These are phyloP conservation scores for Drosophila nigromelanica DNA, from an alignment of 1,140 invertebrate species.

Conservation along the genomic window DNA sequence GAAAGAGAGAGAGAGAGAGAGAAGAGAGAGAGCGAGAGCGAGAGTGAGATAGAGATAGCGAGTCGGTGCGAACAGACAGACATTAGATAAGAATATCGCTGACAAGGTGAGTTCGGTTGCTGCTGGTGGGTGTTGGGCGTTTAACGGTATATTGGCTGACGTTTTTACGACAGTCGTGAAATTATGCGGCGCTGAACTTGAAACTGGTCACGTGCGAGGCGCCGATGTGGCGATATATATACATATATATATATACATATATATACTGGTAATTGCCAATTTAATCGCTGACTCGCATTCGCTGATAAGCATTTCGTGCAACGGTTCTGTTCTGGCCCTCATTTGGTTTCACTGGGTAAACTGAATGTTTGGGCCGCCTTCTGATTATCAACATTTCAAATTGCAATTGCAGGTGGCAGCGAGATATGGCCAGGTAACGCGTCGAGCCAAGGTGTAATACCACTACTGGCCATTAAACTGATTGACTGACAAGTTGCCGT, in stretches of 20 bases:
- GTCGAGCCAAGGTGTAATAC: slow-evolving; percentile 54
- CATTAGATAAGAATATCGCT: slow-evolving; percentile 15
- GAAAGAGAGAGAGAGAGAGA: not conserved
- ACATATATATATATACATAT: too few relatives aligned
- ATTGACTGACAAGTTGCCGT: slow-evolving; percentile 59
- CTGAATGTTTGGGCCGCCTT: slow-evolving; percentile 18
- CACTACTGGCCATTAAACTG: slow-evolving; percentile 67
- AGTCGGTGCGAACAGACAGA: not conserved
- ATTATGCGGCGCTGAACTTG: slow-evolving; percentile 64
- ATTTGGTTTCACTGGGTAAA: slow-evolving; percentile 1
- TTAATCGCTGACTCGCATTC: slow-evolving; percentile 64
- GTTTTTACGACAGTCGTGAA: slow-evolving; percentile 27
- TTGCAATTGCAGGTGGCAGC: slow-evolving; percentile 41
- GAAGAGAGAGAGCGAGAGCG: not conserved
- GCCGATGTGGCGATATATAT: slow-evolving; percentile 67
- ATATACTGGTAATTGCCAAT: slow-evolving; percentile 66
- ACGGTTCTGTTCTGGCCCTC: not conserved
- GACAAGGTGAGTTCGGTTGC: slow-evolving; percentile 3
- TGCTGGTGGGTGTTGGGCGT: slow-evolving; percentile 11
- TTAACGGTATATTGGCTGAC: slow-evolving; percentile 8
- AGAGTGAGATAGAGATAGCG: not conserved
- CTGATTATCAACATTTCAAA: slow-evolving; percentile 63
- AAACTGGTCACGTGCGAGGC: slow-evolving; percentile 71
- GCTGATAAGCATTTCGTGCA: slow-evolving; percentile 63
- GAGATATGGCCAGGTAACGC: slow-evolving; percentile 43